These are phyloP conservation scores for Notoglanidium macrostoma DNA, from an alignment of 2,797 vertebrate genomes.

Conservation along the genomic window DNA sequence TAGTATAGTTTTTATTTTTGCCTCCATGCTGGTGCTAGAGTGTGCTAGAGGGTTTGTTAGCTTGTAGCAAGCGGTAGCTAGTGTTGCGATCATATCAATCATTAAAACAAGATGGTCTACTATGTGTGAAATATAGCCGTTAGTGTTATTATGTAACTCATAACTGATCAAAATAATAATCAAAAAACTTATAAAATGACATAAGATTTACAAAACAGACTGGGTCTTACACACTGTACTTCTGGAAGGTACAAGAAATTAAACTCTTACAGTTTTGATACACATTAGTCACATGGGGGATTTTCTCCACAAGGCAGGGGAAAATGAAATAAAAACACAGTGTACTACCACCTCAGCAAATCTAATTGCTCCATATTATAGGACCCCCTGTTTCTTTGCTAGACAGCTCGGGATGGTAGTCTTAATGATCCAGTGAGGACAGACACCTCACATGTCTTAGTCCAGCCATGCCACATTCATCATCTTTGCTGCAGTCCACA, in stretches of 20 bases:
- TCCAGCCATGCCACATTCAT: conserved; percentile 28
- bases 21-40: not conserved
- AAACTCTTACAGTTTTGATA: not conserved
- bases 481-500: conserved; percentile 22
- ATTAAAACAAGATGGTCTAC: not conserved
- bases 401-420: conserved; percentile 25
- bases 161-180: not conserved
- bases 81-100: not conserved
- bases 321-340: conserved; percentile 37
- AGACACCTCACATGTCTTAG: conserved; percentile 40
- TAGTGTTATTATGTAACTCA: not conserved
- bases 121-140: not conserved
- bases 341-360: conserved; percentile 21
- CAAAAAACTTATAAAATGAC: not conserved
- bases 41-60: not conserved
- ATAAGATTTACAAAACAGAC: not conserved
- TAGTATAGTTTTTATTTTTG: not conserved
- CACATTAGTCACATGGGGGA: not conserved
- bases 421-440: conserved; percentile 30
- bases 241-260: not conserved
- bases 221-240: not conserved
- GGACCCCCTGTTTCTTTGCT: conserved; percentile 28
- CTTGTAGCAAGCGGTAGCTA: not conserved
- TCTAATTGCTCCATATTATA: conserved; percentile 24
- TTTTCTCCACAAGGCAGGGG: conserved; percentile 4